phyloP scores from a whole-genome alignment of 1,140 invertebrate genomes.

The Zelostemma sp. region DNA sequence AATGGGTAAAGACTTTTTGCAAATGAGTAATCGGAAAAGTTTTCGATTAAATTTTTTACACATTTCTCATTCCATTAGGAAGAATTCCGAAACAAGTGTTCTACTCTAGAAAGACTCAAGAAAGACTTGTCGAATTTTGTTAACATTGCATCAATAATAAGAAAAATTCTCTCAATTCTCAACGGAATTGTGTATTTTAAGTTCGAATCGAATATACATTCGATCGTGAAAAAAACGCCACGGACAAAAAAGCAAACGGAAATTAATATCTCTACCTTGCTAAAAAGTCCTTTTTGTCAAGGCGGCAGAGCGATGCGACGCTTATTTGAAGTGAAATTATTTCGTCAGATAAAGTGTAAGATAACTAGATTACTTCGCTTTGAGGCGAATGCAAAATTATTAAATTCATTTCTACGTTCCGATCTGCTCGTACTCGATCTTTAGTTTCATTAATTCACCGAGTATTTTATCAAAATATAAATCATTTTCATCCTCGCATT shows the following conservation, averaged over 20 bases:
- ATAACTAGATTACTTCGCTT: not conserved
- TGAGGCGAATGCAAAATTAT: constrained; percentile 2
- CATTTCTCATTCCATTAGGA: not conserved
- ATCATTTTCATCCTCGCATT: not conserved
- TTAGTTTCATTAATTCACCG: not conserved
- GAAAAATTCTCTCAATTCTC: too few species aligned
- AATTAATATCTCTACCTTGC: constrained; percentile 33
- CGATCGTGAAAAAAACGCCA: constrained; percentile 9
- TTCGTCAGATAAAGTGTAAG: constrained; percentile 20
- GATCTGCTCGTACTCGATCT: not conserved
- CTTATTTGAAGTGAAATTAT: constrained; percentile 32
- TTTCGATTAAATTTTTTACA: too few species aligned
- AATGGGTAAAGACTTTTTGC: too few species aligned
- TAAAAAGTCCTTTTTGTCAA: constrained; percentile 22
- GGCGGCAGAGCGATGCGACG: constrained; percentile 5
- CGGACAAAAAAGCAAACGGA: constrained; percentile 28
- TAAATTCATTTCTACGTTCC: not conserved
- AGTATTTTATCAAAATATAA: not conserved
- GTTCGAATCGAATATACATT: too few species aligned
- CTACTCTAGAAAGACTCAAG: too few species aligned
- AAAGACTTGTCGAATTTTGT: too few species aligned
- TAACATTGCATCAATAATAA: too few species aligned
- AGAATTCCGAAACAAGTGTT: too few species aligned
- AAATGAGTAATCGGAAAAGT: too few species aligned
- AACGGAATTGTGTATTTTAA: too few species aligned